These are phyloP conservation scores for Eledone cirrhosa DNA, from an alignment of 2,888 invertebrate genomes.

Conservation along the genomic window DNA sequence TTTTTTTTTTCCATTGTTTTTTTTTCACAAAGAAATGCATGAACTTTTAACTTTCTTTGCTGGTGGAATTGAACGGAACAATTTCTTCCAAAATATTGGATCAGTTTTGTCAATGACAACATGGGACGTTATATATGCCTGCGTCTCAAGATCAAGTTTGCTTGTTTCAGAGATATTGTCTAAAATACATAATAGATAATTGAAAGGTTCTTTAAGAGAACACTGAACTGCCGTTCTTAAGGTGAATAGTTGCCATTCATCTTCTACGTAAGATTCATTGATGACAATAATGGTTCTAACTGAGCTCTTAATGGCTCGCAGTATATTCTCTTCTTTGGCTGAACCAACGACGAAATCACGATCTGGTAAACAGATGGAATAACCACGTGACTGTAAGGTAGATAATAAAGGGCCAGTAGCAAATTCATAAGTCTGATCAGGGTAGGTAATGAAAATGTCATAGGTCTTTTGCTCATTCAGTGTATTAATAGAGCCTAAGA, in stretches of 20 bases:
- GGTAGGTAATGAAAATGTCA: conserved; percentile 43
- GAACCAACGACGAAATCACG: conserved; percentile 46
- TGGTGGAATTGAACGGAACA: not conserved
- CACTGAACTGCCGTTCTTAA: conserved; percentile 41
- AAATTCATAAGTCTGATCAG: conserved; percentile 39
- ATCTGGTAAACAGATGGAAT: conserved; percentile 40
- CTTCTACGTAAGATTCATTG: conserved; percentile 35
- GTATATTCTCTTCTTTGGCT: conserved; percentile 44
- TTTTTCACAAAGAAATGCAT: too few relatives aligned
- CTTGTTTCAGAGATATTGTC: conserved; percentile 32
- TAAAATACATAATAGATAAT: conserved; percentile 40
- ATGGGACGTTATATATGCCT: not conserved
- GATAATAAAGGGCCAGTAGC: conserved; percentile 38
- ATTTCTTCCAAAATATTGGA: conserved; percentile 15
- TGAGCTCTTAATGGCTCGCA: conserved; percentile 38
- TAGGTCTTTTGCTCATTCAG: not conserved
- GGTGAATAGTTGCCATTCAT: conserved; percentile 46
- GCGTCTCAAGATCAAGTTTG: conserved; percentile 19
- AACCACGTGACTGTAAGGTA: conserved; percentile 38
- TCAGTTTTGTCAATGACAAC: not conserved
- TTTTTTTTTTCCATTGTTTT: too few relatives aligned
- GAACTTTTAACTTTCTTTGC: too few relatives aligned
- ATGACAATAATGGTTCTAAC: conserved; percentile 41
- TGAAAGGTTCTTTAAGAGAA: conserved; percentile 41
- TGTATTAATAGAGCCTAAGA: not conserved